Evolutionary conservation across 2,797 vertebrate genomes (phyloP).

Genomic region (Crenichthys baileyi): DNA sequence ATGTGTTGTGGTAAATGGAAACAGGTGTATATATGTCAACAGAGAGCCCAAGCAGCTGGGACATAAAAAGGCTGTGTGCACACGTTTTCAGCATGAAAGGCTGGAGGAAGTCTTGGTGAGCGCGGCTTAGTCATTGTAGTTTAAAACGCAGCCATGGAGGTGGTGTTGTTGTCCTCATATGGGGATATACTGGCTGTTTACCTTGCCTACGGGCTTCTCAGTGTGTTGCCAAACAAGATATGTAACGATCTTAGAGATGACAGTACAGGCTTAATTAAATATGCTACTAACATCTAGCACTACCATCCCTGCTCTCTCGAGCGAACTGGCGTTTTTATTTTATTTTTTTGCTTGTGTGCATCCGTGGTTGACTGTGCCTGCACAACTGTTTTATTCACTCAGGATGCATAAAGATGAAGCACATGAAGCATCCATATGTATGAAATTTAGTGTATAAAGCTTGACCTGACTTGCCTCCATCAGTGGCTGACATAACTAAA

Average conservation of each 20-base stretch:
- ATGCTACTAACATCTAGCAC: no score
- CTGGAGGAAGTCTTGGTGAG: constrained; percentile 17
- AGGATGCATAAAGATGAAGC: constrained; percentile 27
- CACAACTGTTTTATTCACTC: constrained; percentile 29
- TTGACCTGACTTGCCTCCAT: constrained; percentile 47
- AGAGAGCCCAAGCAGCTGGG: constrained; percentile 30
- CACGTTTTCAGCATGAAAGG: constrained; percentile 29
- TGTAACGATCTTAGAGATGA: no score
- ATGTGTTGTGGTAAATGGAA: constrained; percentile 27
- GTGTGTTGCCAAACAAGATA: constrained; percentile 21
- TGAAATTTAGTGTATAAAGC: constrained; percentile 37
- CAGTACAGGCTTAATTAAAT: no score
- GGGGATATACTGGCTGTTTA: constrained; percentile 42
- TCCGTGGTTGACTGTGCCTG: constrained; percentile 23
- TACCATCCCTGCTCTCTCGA: no score
- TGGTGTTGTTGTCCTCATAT: constrained; percentile 25
- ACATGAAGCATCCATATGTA: constrained; percentile 38
- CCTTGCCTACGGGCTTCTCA: constrained; percentile 38
- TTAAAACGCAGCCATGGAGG: constrained; percentile 21
- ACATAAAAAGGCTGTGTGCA: constrained; percentile 24
- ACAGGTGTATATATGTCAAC: constrained; percentile 32
- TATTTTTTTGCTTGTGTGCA: constrained; percentile 4
- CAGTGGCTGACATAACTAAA: constrained; percentile 31
- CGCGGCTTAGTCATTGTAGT: constrained; percentile 20
- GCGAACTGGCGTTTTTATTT: constrained; percentile 21